phyloP scores from a whole-genome alignment of 2,113 vertebrate genomes.

The Atrichornis clamosus region DNA sequence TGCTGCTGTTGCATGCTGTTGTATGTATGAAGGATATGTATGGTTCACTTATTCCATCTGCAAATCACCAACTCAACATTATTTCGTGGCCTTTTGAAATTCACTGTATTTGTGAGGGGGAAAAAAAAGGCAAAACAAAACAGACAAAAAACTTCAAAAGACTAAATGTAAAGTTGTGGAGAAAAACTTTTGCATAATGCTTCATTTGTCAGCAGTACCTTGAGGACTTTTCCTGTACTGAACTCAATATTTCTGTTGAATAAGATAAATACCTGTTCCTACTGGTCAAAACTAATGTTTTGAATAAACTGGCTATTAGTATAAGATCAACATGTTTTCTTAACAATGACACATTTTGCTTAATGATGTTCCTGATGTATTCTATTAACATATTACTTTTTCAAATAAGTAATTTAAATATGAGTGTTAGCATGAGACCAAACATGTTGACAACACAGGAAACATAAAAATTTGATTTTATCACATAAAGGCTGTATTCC shows the following conservation, averaged over 20 bases:
- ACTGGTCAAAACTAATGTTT: neutral
- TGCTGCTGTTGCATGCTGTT: neutral
- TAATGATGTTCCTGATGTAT: neutral
- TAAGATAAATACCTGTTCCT: neutral
- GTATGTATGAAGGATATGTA: neutral
- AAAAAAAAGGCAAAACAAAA: accelerated
- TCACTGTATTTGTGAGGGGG: neutral
- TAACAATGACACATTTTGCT: neutral
- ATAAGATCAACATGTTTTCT: neutral
- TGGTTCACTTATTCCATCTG: neutral
- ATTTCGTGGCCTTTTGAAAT: neutral
- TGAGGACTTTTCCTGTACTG: neutral
- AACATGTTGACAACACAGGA: neutral
- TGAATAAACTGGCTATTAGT: neutral
- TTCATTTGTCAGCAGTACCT: neutral
- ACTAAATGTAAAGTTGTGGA: neutral
- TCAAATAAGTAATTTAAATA: neutral
- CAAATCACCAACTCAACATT: neutral
- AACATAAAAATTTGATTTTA: neutral
- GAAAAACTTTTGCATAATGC: neutral
- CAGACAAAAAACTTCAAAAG: neutral
- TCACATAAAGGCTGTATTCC: neutral
- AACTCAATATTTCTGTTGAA: neutral
- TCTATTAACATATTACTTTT: neutral
- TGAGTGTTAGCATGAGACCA: neutral